Base-by-base conservation (phyloP, 2,797 vertebrate species). In the Ambastaia sidthimunki region DNA sequence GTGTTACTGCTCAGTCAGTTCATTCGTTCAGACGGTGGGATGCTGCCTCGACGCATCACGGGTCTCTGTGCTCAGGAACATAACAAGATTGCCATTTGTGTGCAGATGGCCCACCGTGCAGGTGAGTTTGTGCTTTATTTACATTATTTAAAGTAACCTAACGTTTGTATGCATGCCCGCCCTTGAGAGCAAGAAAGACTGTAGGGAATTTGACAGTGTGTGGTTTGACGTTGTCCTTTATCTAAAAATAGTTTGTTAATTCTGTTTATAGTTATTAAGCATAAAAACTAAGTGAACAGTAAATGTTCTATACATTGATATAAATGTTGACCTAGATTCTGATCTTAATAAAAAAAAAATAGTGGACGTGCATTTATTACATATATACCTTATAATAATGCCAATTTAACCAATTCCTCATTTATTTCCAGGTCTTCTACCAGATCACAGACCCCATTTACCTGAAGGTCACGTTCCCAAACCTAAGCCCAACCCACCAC, bases 81-180 rank as follows among this genome's bases (percentile, higher is more conserved):
- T 87, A 90, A 21, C 71, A 99, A 99, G 87, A 90, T 99, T 10
- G 85, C 90, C 23, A 85, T 92, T 18, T 99, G 98, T 85, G 97
- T 99, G 80, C 93, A 98, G 91, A 99, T 99, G 98, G 97, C 98
- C 74, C 98, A 98, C 73, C 93, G 97, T 87, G 96, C 96, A 93
- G 98, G 98, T 98, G 4, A 65, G 81, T 48, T 37, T 37, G 4
- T 37, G 34, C 52, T 18, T 25, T 3, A 15, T 23, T 34, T 1
- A 47, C 16, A 76, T 77, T 7, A 28, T 59, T 23, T 52, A 15
- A 9, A 21, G 34, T 7, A 23, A 16, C 19, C 28, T 31, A 18
- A 41, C 2, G 28, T 28, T 37, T 37, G 34, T 37, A 4, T 37
- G 34, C 34, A 37, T 28, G 28, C 2, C 28, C 28, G 28, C 2